A percentile compares a stretch with the other conserved stretches of the same genome.
phyloP scores from a whole-genome alignment of 2,113 vertebrate species.

The Leptodactylus fuscus region DNA sequence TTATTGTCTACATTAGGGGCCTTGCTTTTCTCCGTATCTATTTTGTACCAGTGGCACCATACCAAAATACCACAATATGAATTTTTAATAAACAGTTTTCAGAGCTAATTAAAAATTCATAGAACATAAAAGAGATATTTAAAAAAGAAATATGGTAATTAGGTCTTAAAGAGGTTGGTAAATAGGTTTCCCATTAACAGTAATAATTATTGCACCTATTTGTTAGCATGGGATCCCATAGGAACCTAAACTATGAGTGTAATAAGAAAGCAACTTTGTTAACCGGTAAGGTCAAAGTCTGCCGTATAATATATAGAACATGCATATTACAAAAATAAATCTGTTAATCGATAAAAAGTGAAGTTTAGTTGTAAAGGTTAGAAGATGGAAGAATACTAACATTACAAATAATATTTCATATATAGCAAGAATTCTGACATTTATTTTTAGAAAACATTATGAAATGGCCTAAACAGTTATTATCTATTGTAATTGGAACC shows the following conservation, averaged over 20 bases:
- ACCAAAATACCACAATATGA: constrained; percentile 12
- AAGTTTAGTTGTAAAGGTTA: too few relatives aligned
- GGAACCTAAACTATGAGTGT: constrained; percentile 6
- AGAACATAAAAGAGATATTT: not conserved
- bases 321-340: not conserved
- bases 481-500: too few relatives aligned
- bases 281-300: not conserved
- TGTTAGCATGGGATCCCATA: not conserved
- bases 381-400: too few relatives aligned
- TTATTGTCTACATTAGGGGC: not conserved
- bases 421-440: too few relatives aligned
- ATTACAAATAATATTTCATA: too few relatives aligned
- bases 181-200: not conserved
- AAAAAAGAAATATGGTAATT: constrained; percentile 38
- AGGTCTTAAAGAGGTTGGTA: constrained; percentile 27
- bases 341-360: not conserved
- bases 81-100: constrained; percentile 40
- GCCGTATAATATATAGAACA: too few relatives aligned
- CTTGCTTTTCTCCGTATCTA: not conserved
- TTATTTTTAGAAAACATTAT: too few relatives aligned
- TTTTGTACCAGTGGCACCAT: constrained; percentile 24
- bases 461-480: too few relatives aligned
- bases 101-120: constrained; percentile 44
- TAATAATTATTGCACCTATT: not conserved
- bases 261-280: not conserved